These are phyloP conservation scores for Synergus itoensis DNA, from an alignment of 2,888 invertebrate genomes.

Conservation along the genomic window DNA sequence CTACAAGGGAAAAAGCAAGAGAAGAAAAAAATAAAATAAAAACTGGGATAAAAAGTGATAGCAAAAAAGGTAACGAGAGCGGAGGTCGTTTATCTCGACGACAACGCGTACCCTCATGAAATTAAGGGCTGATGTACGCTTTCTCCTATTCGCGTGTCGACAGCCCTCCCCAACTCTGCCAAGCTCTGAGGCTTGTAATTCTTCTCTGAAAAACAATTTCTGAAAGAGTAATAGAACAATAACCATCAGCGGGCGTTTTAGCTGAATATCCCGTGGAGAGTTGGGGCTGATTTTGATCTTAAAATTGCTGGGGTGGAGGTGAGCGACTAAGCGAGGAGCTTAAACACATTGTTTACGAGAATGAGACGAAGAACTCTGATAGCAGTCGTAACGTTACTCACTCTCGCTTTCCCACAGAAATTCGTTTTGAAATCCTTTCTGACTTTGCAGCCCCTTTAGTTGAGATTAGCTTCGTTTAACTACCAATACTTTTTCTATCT, in stretches of 20 bases:
- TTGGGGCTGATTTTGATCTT: slow-evolving; percentile 27
- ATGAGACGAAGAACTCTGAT: slow-evolving; percentile 20
- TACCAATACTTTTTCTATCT: background rate
- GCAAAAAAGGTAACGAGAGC: slow-evolving; percentile 34
- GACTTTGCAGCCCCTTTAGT: background rate
- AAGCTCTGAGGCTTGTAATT: slow-evolving; percentile 23
- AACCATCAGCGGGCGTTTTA: slow-evolving; percentile 21
- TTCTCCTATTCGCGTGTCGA: slow-evolving; percentile 7
- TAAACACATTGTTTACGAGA: slow-evolving; percentile 33
- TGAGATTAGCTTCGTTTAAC: background rate
- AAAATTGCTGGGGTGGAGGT: slow-evolving; percentile 28
- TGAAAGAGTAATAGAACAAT: slow-evolving; percentile 27
- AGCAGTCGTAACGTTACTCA: slow-evolving; percentile 32
- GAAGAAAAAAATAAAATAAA: background rate
- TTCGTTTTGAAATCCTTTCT: slow-evolving; percentile 26
- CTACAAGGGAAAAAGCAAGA: background rate
- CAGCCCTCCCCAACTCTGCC: slow-evolving; percentile 1
- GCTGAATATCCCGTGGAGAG: slow-evolving; percentile 28
- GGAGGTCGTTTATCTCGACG: slow-evolving; percentile 35
- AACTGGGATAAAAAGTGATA: slow-evolving; percentile 1
- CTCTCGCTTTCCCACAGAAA: slow-evolving; percentile 29
- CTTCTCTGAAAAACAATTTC: slow-evolving; percentile 29
- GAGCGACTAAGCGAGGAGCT: slow-evolving; percentile 21
- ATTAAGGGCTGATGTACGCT: slow-evolving; percentile 23
- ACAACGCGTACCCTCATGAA: slow-evolving; percentile 35